Conservation (phyloP, 2,888 invertebrate species). For the Dicyrtomina minuta region DNA sequence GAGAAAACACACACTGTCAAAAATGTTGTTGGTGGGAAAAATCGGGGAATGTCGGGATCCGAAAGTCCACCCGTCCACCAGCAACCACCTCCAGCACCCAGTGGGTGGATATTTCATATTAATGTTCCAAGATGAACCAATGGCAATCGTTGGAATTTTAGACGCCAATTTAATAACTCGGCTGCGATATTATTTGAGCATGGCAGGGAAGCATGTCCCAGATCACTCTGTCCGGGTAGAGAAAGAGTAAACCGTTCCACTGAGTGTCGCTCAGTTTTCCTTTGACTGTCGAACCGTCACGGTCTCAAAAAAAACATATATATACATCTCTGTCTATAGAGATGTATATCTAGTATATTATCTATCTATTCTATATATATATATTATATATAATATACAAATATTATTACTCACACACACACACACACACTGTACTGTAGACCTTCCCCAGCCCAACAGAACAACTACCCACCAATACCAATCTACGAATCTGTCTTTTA, state of each 20-base stretch:
- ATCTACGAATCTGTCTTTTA: too few species aligned
- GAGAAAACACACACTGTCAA: conserved; percentile 32
- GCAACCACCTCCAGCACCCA: conserved; percentile 34
- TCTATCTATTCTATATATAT: background rate
- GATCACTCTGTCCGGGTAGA: conserved; percentile 33
- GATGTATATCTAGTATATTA: too few species aligned
- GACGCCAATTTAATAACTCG: conserved; percentile 38
- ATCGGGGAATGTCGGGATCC: conserved; percentile 31
- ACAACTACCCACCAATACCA: background rate
- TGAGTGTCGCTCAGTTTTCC: conserved; percentile 33
- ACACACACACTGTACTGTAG: too few species aligned
- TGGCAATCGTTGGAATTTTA: conserved; percentile 37
- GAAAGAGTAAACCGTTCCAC: conserved; percentile 30
- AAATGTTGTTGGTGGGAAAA: conserved; percentile 32
- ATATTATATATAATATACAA: too few species aligned
- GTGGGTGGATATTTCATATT: conserved; percentile 39
- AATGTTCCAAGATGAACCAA: conserved; percentile 35
- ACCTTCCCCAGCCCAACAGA: background rate
- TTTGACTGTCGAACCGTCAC: conserved; percentile 34
- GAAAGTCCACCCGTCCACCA: conserved; percentile 26
- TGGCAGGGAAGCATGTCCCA: conserved; percentile 36
- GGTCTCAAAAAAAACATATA: conserved; percentile 19
- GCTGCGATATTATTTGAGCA: conserved; percentile 36
- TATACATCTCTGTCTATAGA: too few species aligned
- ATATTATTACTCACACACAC: background rate